These are phyloP conservation scores for Anguilla pacifica DNA, from an alignment of 2,797 vertebrate species.

Conservation along the genomic window DNA sequence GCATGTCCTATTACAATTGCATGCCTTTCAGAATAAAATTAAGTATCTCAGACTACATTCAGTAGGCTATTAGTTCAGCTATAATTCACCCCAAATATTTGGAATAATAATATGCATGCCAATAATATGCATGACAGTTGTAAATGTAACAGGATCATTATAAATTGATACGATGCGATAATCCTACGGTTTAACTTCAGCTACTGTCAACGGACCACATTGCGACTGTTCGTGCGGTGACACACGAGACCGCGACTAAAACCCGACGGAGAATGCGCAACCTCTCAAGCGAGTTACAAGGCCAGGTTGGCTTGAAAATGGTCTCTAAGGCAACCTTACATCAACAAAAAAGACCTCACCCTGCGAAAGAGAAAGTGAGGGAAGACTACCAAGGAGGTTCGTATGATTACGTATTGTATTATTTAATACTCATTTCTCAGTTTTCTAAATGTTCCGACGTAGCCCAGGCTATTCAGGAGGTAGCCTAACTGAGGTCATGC, in stretches of 20 bases:
- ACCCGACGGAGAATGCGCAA: background rate
- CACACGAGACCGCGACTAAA: background rate
- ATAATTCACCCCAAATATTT: no score
- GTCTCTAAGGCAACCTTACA: slow-evolving; percentile 28
- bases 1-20: background rate
- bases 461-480: background rate
- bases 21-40: background rate
- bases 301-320: background rate
- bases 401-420: background rate
- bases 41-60: background rate
- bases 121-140: background rate
- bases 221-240: background rate
- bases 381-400: background rate
- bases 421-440: background rate
- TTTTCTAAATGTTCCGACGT: background rate
- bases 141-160: background rate
- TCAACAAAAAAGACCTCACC: slow-evolving; percentile 20
- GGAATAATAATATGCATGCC: no score
- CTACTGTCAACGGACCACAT: background rate
- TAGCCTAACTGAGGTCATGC: background rate
- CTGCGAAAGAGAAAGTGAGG: background rate
- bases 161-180: background rate
- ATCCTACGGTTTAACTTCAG: background rate
- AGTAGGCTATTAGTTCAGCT: background rate
- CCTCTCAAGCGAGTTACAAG: slow-evolving; percentile 6